These are phyloP conservation scores for Ascaphus truei DNA, from an alignment of 2,113 vertebrate genomes.

Conservation along the genomic window DNA sequence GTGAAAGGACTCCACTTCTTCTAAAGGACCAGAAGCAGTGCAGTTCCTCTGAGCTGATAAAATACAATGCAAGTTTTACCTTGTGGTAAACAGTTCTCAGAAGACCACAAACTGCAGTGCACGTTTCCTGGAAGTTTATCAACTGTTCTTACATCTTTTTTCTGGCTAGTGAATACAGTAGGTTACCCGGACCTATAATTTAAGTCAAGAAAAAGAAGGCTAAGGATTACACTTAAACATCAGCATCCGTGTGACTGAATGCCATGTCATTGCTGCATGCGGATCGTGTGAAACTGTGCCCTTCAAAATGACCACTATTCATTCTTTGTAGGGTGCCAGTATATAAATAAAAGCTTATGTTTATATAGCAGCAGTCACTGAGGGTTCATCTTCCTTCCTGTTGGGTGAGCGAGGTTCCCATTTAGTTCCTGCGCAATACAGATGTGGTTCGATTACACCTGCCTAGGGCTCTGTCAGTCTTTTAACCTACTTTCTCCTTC, in stretches of 20 bases:
- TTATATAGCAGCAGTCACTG: slow-evolving; percentile 36
- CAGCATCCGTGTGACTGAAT: too few relatives aligned
- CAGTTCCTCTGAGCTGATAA: background rate
- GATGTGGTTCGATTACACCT: slow-evolving; percentile 60
- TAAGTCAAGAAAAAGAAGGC: too few relatives aligned
- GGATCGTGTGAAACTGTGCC: background rate
- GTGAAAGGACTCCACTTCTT: background rate
- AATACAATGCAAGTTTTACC: background rate
- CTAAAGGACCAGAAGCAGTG: background rate
- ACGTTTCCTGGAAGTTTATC: slow-evolving; percentile 6
- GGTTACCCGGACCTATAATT: background rate
- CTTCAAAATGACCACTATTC: background rate
- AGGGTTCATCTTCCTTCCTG: slow-evolving; percentile 55
- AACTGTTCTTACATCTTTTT: background rate
- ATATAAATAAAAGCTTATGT: background rate
- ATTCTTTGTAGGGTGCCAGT: background rate
- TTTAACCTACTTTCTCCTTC: slow-evolving; percentile 89
- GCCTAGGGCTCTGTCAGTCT: slow-evolving; percentile 57
- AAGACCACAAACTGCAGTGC: background rate
- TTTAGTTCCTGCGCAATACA: slow-evolving; percentile 58
- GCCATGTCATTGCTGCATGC: background rate
- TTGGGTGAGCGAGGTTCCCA: slow-evolving; percentile 47
- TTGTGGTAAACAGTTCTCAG: slow-evolving; percentile 7
- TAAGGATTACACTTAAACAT: background rate
- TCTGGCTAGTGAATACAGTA: too few relatives aligned